Base-by-base conservation (phyloP, 2,113 vertebrate genomes). In the Tragulus kanchil region DNA sequence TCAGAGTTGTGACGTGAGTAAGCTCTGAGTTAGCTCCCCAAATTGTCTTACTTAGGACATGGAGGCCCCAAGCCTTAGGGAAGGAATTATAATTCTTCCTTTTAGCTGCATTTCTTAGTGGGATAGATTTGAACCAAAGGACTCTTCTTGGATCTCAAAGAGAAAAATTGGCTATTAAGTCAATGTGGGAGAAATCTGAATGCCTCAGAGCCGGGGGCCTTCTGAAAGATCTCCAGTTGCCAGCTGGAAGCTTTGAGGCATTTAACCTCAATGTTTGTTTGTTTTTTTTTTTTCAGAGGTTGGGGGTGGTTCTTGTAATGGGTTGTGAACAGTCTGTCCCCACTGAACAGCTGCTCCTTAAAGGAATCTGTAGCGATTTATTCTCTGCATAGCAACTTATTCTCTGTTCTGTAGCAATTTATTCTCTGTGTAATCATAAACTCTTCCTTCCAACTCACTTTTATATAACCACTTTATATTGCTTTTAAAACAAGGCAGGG, bases 231-330 rank as follows among this genome's bases (percentile, higher is more conserved):
- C 62, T 28, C 61, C 19, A n/a, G 10, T 90, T 89, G 26, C n/a
- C 52, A 54, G 26, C 65, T 59, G 50, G 48, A 71, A 93, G 31
- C 28, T 92, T 52, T 3, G 6, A 16, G 48, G 10, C 3, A n/a
- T 8, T 26, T 77, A 25, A 64, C 82, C 9, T 59, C 64, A 54
- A 1, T 31, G 26, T 9, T 12, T n/a, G 28, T 23, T 23, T 58
- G n/a, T 15, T 6, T 58, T 1, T 59, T 56, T 31, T 69, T 52
- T 21, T 8, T 52, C 0, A 36, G 36, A 36, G 5, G 0, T 0
- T 1, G 8, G 6, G 7, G 25, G 23, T 5, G 1, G 8, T 2
- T 28, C 23, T 48, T 48, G 5, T 11, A 42, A 36, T 8, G 23
- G 64, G 2, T 54, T 77, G 54, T 89, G 14, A 83, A 17, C 48